phyloP scores from a whole-genome alignment of 2,888 invertebrate genomes.

The Zhuqinia jingwanae region DNA sequence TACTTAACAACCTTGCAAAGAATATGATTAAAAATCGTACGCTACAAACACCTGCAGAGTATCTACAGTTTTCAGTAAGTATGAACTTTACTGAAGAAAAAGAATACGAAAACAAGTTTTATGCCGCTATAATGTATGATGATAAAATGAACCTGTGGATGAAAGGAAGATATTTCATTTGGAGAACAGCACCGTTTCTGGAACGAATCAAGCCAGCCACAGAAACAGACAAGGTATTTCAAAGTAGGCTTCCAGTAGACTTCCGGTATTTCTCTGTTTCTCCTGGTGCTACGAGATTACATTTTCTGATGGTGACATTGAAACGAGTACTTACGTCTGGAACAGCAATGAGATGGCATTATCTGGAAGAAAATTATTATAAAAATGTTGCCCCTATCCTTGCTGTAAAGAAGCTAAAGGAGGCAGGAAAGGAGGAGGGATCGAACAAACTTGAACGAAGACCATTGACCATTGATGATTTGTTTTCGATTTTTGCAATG shows the following conservation, averaged over 20 bases:
- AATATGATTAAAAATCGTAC: conserved; percentile 20
- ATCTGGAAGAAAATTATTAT: conserved; percentile 65
- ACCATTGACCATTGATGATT: conserved; percentile 17
- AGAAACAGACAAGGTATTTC: conserved; percentile 26
- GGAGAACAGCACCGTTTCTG: conserved; percentile 20
- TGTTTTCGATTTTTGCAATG: conserved; percentile 51
- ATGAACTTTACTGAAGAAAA: neutral
- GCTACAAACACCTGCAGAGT: neutral
- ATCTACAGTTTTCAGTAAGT: neutral
- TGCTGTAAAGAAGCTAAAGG: neutral
- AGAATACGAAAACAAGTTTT: conserved; percentile 13
- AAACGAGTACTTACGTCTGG: conserved; percentile 53
- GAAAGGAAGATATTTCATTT: conserved; percentile 41
- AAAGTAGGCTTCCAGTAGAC: conserved; percentile 58
- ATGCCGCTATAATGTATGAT: conserved; percentile 59
- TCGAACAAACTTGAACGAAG: neutral
- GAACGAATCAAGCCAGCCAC: neutral
- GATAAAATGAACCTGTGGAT: conserved; percentile 64
- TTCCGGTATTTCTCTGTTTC: conserved; percentile 59
- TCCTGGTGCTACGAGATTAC: conserved; percentile 57
- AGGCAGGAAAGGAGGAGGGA: neutral
- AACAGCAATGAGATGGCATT: conserved; percentile 63
- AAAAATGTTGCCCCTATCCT: conserved; percentile 56
- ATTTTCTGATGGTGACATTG: conserved; percentile 55
- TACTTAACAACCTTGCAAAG: conserved; percentile 9